Conservation (phyloP, 2,797 vertebrate genomes). For the Tragopan temminckii region DNA sequence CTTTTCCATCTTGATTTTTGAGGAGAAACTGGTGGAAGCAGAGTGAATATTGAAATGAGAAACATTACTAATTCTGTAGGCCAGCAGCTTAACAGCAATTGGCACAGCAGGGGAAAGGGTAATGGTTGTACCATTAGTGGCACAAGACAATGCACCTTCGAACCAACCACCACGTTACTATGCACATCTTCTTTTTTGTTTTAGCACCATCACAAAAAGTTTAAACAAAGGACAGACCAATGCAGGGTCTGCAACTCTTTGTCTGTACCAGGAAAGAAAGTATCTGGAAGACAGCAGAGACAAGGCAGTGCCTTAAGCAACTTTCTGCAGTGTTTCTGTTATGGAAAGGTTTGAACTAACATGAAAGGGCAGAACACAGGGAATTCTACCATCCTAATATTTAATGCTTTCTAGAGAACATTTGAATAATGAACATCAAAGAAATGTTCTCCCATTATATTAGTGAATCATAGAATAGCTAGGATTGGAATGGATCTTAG, state of each 20-base stretch:
- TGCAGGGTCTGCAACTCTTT: background rate
- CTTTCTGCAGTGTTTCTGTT: background rate
- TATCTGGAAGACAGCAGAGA: background rate
- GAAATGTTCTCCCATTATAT: background rate
- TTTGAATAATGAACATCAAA: background rate
- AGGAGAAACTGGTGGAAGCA: background rate
- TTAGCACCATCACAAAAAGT: background rate
- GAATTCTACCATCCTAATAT: background rate
- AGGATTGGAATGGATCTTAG: too few relatives aligned
- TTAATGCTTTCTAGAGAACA: background rate
- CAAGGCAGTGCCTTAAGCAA: background rate
- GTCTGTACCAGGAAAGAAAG: background rate
- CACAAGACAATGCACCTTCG: background rate
- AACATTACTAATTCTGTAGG: background rate
- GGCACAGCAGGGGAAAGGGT: background rate
- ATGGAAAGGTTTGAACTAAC: background rate
- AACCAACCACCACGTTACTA: background rate
- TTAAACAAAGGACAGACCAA: background rate
- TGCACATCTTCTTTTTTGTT: background rate
- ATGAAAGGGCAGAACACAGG: background rate
- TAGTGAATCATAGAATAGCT: background rate
- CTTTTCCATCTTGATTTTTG: background rate
- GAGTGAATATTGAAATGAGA: background rate
- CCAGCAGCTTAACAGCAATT: background rate
- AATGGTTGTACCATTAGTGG: background rate